Evolutionary conservation across 2,888 invertebrate genomes (phyloP).

Genomic region (Drosophila affinis): DNA sequence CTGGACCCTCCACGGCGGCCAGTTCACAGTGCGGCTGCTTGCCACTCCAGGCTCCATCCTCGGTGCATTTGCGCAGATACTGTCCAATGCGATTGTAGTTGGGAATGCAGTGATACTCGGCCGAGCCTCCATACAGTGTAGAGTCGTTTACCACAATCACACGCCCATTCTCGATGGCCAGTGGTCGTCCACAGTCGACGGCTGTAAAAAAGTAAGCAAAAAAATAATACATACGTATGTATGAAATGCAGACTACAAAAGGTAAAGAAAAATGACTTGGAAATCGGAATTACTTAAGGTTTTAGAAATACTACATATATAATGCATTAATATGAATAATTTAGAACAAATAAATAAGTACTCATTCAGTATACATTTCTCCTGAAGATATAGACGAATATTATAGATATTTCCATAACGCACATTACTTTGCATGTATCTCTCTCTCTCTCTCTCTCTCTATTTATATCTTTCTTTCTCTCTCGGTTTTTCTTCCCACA

Average conservation of each 20-base stretch:
- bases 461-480: too few species aligned
- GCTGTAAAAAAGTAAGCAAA: conserved; percentile 85
- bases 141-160: conserved; percentile 93
- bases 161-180: conserved; percentile 92
- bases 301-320: too few species aligned
- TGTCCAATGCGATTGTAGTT: conserved; percentile 92
- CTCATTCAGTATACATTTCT: too few species aligned
- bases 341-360: too few species aligned
- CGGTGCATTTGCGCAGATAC: conserved; percentile 92
- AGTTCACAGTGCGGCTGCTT: conserved; percentile 93
- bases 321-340: too few species aligned
- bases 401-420: too few species aligned
- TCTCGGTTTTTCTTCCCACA: too few species aligned
- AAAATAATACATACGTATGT: neutral
- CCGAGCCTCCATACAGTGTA: conserved; percentile 91
- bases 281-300: too few species aligned
- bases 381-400: too few species aligned
- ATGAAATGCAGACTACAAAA: neutral
- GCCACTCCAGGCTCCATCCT: conserved; percentile 94
- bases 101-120: conserved; percentile 95
- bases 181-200: conserved; percentile 92
- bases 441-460: too few species aligned
- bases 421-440: too few species aligned
- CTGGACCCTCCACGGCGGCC: conserved; percentile 88
- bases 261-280: too few species aligned